phyloP scores from a whole-genome alignment of 1,140 invertebrate genomes.

The Brachionus calyciflorus region DNA sequence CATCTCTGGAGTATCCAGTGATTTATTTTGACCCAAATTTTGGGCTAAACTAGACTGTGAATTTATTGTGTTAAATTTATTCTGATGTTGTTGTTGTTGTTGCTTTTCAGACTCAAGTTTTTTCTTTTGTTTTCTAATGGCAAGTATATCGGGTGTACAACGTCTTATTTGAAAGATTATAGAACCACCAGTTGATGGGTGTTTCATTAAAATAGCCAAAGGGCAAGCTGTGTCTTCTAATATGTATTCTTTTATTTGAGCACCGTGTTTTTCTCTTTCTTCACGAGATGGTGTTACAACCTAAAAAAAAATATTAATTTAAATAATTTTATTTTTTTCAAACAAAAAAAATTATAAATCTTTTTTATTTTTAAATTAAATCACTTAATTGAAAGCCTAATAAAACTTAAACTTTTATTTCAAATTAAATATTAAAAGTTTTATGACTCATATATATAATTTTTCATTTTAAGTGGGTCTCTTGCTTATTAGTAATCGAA shows the following conservation, averaged over 20 bases:
- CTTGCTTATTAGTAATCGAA: too few species aligned
- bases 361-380: not conserved
- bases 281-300: constrained; percentile 56
- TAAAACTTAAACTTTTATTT: not conserved
- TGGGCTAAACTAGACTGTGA: constrained; percentile 51
- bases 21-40: constrained; percentile 50
- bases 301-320: constrained; percentile 51
- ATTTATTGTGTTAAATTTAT: constrained; percentile 52
- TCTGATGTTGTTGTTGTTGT: constrained; percentile 49
- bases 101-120: constrained; percentile 53
- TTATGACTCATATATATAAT: constrained; percentile 25
- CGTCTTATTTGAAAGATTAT: constrained; percentile 80
- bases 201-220: constrained; percentile 71
- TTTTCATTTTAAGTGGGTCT: too few species aligned
- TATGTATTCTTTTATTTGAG: constrained; percentile 73
- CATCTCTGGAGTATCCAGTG: not conserved
- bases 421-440: constrained; percentile 13
- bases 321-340: not conserved
- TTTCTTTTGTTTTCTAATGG: constrained; percentile 56
- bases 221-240: constrained; percentile 95
- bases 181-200: constrained; percentile 61
- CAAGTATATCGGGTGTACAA: constrained; percentile 1
- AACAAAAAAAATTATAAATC: not conserved
- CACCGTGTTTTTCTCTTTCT: constrained; percentile 60
- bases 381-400: constrained; percentile 31